These are phyloP conservation scores for Formica exsecta DNA, from an alignment of 1,140 invertebrate species.

Conservation along the genomic window DNA sequence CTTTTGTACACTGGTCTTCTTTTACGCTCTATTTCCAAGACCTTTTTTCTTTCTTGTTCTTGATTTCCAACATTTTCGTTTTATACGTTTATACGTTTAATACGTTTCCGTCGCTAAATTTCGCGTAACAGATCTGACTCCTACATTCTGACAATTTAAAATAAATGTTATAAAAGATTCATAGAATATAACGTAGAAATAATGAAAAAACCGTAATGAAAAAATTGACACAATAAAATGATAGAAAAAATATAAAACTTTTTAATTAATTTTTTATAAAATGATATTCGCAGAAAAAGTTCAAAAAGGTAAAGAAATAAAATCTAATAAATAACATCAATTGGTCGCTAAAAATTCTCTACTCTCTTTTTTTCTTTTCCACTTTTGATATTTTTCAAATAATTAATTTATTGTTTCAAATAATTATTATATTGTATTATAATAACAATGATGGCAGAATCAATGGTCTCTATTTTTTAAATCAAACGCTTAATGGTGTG, in stretches of 20 bases:
- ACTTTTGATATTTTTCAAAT: neutral
- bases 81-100: neutral
- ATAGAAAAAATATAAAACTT: neutral
- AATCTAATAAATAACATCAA: slow-evolving; percentile 75
- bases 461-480: no score
- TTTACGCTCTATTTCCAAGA: neutral
- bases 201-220: neutral
- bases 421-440: neutral
- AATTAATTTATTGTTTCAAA: neutral
- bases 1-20: slow-evolving; percentile 23
- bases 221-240: slow-evolving; percentile 35
- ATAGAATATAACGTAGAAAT: no score
- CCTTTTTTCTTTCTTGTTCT: neutral
- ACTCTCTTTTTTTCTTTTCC: no score
- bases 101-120: slow-evolving; percentile 2
- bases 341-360: slow-evolving; percentile 50
- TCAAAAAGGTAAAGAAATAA: slow-evolving; percentile 69
- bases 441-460: no score
- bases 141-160: neutral
- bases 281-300: neutral
- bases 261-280: neutral
- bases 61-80: neutral
- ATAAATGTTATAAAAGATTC: neutral
- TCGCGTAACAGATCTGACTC: neutral
- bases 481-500: no score